Evolutionary conservation across 2,888 invertebrate species (phyloP).

Genomic region (Conistra vaccinii): DNA sequence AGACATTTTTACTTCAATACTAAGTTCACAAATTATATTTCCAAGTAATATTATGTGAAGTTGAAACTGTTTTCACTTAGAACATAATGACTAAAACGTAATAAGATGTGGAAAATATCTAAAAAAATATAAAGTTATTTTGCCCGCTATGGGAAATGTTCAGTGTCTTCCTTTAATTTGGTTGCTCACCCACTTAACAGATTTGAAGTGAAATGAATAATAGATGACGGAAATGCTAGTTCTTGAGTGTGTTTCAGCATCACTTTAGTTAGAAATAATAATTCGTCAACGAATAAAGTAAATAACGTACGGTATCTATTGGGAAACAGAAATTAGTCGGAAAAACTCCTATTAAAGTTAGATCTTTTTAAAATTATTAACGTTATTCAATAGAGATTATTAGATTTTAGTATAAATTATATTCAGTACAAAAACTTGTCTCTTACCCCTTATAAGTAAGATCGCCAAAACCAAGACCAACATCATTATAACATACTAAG

Average conservation of each 20-base stretch:
- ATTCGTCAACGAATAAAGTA: background rate
- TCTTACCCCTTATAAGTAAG: slow-evolving; percentile 49
- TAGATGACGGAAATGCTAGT: background rate
- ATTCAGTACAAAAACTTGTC: background rate
- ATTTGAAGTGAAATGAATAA: slow-evolving; percentile 13
- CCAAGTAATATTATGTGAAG: slow-evolving; percentile 18
- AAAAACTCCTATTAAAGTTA: background rate
- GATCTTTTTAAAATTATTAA: background rate
- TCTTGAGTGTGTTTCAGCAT: background rate
- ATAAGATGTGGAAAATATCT: slow-evolving; percentile 34
- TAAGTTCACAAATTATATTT: slow-evolving; percentile 38
- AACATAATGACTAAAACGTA: slow-evolving; percentile 34
- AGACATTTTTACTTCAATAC: slow-evolving; percentile 29
- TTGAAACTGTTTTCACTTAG: slow-evolving; percentile 40
- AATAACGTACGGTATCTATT: background rate
- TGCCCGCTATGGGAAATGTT: slow-evolving; percentile 23
- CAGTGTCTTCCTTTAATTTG: slow-evolving; percentile 28
- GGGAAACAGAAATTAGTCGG: background rate
- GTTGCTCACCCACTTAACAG: background rate
- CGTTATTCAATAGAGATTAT: background rate
- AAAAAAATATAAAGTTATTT: too few species aligned
- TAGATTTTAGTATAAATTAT: background rate
- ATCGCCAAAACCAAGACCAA: slow-evolving; percentile 31
- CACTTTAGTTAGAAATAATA: background rate
- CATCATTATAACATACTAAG: slow-evolving; percentile 34